Evolutionary conservation across 2,888 invertebrate genomes (phyloP).

Genomic region (Hypercompe scribonia): DNA sequence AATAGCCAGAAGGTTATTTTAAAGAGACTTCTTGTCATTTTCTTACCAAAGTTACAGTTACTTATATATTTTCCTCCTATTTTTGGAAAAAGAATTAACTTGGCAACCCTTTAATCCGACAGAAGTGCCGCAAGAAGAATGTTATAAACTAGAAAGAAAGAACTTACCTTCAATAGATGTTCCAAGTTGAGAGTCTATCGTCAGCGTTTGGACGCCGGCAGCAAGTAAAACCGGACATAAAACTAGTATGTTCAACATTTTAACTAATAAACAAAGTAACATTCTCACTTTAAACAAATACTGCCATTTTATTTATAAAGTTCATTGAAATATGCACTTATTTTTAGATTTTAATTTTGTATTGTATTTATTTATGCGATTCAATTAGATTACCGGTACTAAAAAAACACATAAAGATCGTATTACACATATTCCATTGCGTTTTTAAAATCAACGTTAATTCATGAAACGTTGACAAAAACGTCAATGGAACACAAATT

Average conservation of each 20-base stretch:
- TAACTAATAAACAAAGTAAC: constrained; percentile 60
- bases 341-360: constrained; percentile 24
- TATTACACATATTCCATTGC: constrained; percentile 24
- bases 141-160: constrained; percentile 11
- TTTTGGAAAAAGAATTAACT: background rate
- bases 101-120: background rate
- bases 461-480: constrained; percentile 3
- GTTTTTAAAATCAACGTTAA: background rate
- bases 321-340: constrained; percentile 25
- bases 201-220: constrained; percentile 74
- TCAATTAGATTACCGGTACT: constrained; percentile 16
- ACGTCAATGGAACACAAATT: constrained; percentile 25
- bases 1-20: no score
- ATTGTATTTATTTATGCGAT: constrained; percentile 20
- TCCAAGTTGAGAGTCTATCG: constrained; percentile 80
- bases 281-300: constrained; percentile 46
- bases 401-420: background rate
- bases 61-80: background rate
- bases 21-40: no score
- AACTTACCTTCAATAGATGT: constrained; percentile 81
- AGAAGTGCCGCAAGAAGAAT: background rate
- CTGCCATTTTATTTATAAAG: constrained; percentile 21
- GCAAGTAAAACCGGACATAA: constrained; percentile 76
- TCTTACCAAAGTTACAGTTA: no score
- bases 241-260: constrained; percentile 73